Evolutionary conservation across 37 sponge, comb jelly and placozoan genomes (phyloP).

Genomic region (Cliona cf. orientalis): DNA sequence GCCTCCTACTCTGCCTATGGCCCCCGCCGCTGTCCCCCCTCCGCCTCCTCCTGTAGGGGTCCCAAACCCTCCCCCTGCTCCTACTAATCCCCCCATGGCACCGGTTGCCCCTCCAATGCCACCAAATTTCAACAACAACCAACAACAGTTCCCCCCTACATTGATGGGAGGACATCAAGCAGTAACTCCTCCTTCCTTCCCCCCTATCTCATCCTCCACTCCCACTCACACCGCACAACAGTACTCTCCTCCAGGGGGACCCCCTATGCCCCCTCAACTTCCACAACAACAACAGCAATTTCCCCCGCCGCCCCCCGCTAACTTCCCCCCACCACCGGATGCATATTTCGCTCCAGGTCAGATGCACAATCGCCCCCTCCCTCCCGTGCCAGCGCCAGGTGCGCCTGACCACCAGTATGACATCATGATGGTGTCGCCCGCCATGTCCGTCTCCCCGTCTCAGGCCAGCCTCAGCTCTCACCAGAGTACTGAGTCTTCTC

Average conservation of each 20-base stretch:
- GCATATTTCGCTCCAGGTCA: background rate
- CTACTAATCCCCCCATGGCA: slow-evolving; percentile 7
- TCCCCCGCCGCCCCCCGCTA: slow-evolving; percentile 28
- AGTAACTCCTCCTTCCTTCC: too few species aligned
- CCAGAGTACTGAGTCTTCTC: slow-evolving; percentile 24
- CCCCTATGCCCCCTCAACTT: background rate
- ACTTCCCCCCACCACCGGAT: slow-evolving; percentile 4
- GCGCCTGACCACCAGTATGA: background rate
- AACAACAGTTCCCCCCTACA: background rate
- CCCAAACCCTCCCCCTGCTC: slow-evolving; percentile 14
- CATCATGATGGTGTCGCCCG: background rate
- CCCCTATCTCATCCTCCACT: background rate
- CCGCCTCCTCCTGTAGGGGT: slow-evolving; percentile 9
- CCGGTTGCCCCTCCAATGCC: background rate
- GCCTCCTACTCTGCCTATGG: background rate
- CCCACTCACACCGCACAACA: background rate
- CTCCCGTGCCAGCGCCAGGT: slow-evolving; percentile 8
- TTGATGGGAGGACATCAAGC: background rate
- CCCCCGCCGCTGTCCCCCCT: background rate
- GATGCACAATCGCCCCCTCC: background rate
- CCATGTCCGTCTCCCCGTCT: slow-evolving; percentile 27
- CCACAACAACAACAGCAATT: background rate
- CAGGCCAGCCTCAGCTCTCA: slow-evolving; percentile 29
- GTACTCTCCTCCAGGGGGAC: background rate
- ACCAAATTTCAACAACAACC: background rate